Base-by-base conservation (phyloP, 2,113 vertebrate genomes). In the Conger conger region DNA sequence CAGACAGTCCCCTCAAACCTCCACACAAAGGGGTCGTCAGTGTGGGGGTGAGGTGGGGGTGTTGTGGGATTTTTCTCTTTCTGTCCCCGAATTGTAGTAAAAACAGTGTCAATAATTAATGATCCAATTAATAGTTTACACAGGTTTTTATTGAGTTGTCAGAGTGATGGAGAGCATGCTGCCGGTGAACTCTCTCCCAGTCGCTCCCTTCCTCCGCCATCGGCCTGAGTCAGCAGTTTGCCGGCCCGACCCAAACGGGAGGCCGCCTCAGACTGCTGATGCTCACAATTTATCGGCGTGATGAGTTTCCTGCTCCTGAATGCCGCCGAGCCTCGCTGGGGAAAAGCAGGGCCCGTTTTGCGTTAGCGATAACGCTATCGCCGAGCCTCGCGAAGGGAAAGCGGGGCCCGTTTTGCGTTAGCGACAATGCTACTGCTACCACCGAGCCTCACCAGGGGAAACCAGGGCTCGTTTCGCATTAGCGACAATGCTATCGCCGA, bases 71-170 rank as follows among this genome's bases (percentile, higher is more conserved):
- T 50, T 88, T 88, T 60, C 17, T 2, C 38, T 37, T 73, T 50
- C 68, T 33, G 23, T 57, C 82, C 88, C 90, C 35, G 76, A 91
- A 93, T 90, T 89, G 90, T 95, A 93, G 92, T 95, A 92, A 95
- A 95, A 91, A 90, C 77, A 91, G 93, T 90, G 92, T 95, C 94
- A 96, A 92, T 96, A 97, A 96, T 95, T 96, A 96, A 96, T 95
- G 95, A 95, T 93, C 92, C 95, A 96, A 96, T 97, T 96, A 96
- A 94, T 94, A 93, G 92, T 95, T 96, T 96, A 95, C 94, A 96
- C 92, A 93, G 92, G 87, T 94, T 95, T 97, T 96, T 96, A 95
- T 95, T 96, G 94, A 93, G 90, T 91, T 96, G 95, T 95, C 94
- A 96, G 93, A 94, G 93, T 96, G 96, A 97, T 95, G 93, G 94